Conservation (phyloP, 2,888 invertebrate species). For the Hedychridium roseum region DNA sequence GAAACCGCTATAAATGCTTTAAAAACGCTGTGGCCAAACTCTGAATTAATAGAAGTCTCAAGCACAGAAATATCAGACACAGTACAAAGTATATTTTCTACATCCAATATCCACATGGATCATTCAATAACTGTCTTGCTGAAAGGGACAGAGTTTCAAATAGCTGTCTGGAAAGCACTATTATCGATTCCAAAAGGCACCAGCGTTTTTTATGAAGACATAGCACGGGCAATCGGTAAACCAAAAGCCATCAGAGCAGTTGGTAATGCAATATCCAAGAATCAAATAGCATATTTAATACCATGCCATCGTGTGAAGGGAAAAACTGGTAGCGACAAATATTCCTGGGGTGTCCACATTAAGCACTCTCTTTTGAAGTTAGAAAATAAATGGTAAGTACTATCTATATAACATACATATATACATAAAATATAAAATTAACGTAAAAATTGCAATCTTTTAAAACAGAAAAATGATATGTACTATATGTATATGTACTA, state of each 20-base stretch:
- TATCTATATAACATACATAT: constrained; percentile 1
- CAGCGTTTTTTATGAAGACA: constrained; percentile 40
- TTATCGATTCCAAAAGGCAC: constrained; percentile 39
- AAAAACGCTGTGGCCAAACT: constrained; percentile 38
- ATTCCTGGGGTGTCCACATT: constrained; percentile 40
- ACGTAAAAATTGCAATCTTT: neutral
- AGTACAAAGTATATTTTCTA: constrained; percentile 29
- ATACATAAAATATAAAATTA: constrained; percentile 13
- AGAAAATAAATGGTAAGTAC: constrained; percentile 27
- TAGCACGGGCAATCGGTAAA: constrained; percentile 44
- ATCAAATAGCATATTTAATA: constrained; percentile 48
- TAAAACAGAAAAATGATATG: neutral
- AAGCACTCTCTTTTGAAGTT: constrained; percentile 41
- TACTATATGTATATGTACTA: neutral
- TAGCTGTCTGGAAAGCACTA: constrained; percentile 49
- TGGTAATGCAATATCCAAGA: constrained; percentile 47
- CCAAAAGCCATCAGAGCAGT: constrained; percentile 48
- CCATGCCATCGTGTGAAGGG: constrained; percentile 54
- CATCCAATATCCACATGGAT: neutral
- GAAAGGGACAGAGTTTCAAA: constrained; percentile 54
- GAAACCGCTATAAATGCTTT: constrained; percentile 18
- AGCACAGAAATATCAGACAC: constrained; percentile 20
- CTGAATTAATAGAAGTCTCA: constrained; percentile 25
- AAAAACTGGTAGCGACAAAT: constrained; percentile 47
- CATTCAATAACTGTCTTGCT: constrained; percentile 32